Base-by-base conservation (phyloP, 2,888 invertebrate species). In the Epinotia ramella region DNA sequence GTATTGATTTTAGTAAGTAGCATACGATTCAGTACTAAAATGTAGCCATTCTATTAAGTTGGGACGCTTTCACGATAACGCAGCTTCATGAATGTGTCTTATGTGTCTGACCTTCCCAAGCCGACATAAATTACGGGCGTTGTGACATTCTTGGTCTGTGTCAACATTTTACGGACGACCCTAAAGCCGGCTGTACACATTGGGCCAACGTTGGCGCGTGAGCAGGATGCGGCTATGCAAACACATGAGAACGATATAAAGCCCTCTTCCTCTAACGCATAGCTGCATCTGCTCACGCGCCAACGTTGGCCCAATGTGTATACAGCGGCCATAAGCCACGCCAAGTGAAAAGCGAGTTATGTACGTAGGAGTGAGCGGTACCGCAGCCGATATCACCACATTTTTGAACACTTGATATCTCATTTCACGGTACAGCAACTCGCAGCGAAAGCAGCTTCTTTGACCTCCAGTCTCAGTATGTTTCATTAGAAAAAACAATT, bases 331-430 rank as follows among this genome's bases (percentile, higher is more conserved):
- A n/a, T n/a, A n/a, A n/a, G n/a, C 46, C 46, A 44, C 40, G 24
- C 66, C 70, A 49, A 63, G 53, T 53, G 53, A 71, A 49, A 63
- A 63, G 63, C 70, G 53, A 53, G 33, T 53, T 33, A 18, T 63
- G 69, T 60, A 60, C 44, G 59, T 60, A 69, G 24, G 40, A 60
- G 59, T 16, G 28, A 24, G 73, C 79, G 74, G 82, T 84, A 82
- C 84, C 83, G 82, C 81, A 86, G 84, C 82, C 84, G 86, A 89
- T 90, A 28, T 24, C 24, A 60, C n/a, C 87, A 85, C 86, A 88
- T 89, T 92, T 93, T 91, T 89, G 88, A 90, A 81, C 88, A 86
- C 85, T 88, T 89, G 90, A 91, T 89, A 91, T 91, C 89, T 91
- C 86, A 91, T 93, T 93, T 92, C 88, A 90, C 89, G 90, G 87